A percentile compares a stretch with the other conserved stretches of the same genome.
These are phyloP conservation scores for Mustela lutreola DNA, from an alignment of 2,113 vertebrate genomes.

Conservation along the genomic window DNA sequence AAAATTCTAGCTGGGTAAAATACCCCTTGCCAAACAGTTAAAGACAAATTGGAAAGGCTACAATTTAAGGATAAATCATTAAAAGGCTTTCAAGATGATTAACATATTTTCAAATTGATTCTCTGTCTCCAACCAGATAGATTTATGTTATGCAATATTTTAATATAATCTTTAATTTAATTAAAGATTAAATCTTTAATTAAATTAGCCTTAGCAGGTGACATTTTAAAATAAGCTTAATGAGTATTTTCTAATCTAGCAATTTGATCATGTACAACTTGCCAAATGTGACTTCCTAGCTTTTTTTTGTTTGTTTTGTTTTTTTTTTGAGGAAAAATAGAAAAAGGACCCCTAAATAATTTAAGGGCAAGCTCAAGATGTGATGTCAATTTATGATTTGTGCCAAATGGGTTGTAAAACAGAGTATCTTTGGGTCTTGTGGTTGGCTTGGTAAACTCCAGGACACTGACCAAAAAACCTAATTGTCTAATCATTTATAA, in stretches of 20 bases:
- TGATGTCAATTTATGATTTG: background rate
- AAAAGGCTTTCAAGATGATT: constrained; percentile 64
- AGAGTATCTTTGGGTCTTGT: background rate
- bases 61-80: constrained; percentile 67
- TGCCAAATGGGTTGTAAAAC: background rate
- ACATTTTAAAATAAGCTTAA: constrained; percentile 66
- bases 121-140: constrained; percentile 56
- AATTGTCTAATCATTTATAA: background rate
- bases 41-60: constrained; percentile 66
- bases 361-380: background rate
- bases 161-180: constrained; percentile 69
- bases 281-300: constrained; percentile 30
- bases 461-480: background rate
- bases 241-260: constrained; percentile 50
- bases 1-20: constrained; percentile 65
- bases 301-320: background rate
- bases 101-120: constrained; percentile 68
- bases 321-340: constrained; percentile 12
- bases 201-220: constrained; percentile 64
- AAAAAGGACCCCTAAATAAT: background rate
- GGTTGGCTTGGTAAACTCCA: background rate
- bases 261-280: constrained; percentile 2
- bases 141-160: constrained; percentile 68
- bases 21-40: constrained; percentile 65
- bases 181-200: constrained; percentile 56